Evolutionary conservation across 2,797 vertebrate genomes (phyloP), one percentile per base, ranked within the genome.

Genomic region (Atherinosoma microstoma): DNA sequence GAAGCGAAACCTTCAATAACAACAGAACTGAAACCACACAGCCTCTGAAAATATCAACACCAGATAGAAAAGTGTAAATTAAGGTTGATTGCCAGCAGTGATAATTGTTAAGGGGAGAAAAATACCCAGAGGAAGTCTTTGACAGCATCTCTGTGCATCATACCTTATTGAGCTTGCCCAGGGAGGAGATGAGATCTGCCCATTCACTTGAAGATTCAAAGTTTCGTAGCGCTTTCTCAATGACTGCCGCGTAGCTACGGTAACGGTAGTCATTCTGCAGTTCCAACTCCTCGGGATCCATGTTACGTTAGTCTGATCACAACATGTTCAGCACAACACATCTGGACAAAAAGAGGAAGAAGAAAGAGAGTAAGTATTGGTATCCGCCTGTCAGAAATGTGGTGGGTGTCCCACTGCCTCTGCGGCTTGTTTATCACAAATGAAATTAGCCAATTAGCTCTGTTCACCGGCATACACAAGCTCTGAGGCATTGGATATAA

Each of bases 111-210:
- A 70, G 34, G 16, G 56, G 20, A 51, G 6, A 53, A 18, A 35
- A 8, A 30, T 30, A 8, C 62, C 35, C 15, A 47, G 20, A 32
- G 4, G 22, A 8, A 16, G 12, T 35, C 35, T 32, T 27, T 7
- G 64, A 9, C 32, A 30, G 30, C 20, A 30, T 63, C 34, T 22
- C 18, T 53, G 53, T 68, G 34, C 49, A 58, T 67, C 70, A 58
- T 93, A 99, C 98, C 97, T 99, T 99, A 78, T 97, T 99, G 86
- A 99, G 97, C 80, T 99, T 99, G 62, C 98, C 98, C 70, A 99
- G 94, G 3, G 97, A 99, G 34, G 98, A 99, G 82, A 99, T 99
- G 40, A 99, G 97, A 87, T 99, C 98, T 0, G 98, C 98, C 98
- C 98, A 99, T 87, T 99, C 98, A 8, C 95, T 99, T 0, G 98